These are phyloP conservation scores for Tridacna gigas DNA, from an alignment of 2,888 invertebrate genomes.

Conservation along the genomic window DNA sequence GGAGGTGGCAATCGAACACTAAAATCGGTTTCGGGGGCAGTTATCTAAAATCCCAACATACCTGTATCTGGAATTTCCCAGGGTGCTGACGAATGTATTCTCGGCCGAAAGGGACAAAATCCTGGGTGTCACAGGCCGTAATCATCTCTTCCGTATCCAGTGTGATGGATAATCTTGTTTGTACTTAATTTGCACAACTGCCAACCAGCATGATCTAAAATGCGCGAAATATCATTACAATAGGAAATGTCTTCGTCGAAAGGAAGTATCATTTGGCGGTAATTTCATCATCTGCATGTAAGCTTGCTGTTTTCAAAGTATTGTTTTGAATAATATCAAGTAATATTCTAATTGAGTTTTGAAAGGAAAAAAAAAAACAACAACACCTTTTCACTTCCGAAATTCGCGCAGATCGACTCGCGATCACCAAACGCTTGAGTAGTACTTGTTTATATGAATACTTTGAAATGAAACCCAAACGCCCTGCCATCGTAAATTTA, in stretches of 20 bases:
- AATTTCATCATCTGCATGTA: not conserved
- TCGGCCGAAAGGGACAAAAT: slow-evolving; percentile 82
- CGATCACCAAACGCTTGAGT: not conserved
- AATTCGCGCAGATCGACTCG: slow-evolving; percentile 9
- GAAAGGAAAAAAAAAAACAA: no score
- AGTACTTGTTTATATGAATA: slow-evolving; percentile 4
- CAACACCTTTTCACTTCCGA: not conserved
- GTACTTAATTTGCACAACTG: not conserved
- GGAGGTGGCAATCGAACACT: no score
- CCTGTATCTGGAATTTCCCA: slow-evolving; percentile 80
- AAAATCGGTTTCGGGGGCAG: no score
- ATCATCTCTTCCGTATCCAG: slow-evolving; percentile 83
- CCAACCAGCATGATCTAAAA: not conserved
- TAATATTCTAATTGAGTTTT: no score
- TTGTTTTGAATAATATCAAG: no score
- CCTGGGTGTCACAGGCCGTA: slow-evolving; percentile 82
- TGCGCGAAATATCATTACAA: not conserved
- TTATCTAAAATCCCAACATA: no score
- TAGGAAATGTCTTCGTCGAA: not conserved
- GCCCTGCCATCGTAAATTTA: no score
- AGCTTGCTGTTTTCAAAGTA: no score
- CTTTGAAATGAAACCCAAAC: no score
- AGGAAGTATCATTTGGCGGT: not conserved
- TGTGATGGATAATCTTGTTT: slow-evolving; percentile 43
- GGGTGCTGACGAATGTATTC: slow-evolving; percentile 79